Conservation (phyloP, 2,888 invertebrate species). For the Agrilus cyanescens region DNA sequence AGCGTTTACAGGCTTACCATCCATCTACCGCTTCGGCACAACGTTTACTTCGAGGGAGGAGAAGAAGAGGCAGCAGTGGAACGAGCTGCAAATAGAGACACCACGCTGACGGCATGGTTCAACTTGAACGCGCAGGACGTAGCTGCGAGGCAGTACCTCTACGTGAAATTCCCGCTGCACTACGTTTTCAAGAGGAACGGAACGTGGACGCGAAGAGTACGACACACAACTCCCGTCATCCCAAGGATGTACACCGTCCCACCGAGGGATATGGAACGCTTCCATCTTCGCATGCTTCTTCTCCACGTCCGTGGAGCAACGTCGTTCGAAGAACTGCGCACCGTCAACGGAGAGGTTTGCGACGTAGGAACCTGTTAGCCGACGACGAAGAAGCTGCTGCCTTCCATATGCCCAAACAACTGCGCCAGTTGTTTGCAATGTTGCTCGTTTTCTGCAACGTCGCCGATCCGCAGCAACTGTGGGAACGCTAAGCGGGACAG, state of each 20-base stretch:
- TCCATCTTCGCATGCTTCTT: constrained; percentile 17
- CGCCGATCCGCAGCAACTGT: neutral
- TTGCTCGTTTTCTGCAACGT: neutral
- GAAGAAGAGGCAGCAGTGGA: neutral
- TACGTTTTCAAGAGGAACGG: constrained; percentile 6
- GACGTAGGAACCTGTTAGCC: constrained; percentile 17
- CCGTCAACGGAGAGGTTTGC: constrained; percentile 19
- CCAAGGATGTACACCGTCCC: constrained; percentile 6
- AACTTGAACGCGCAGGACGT: constrained; percentile 14
- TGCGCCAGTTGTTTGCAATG: constrained; percentile 24
- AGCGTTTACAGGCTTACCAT: constrained; percentile 23
- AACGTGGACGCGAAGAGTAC: constrained; percentile 19
- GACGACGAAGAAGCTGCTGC: constrained; percentile 21
- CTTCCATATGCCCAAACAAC: constrained; percentile 17
- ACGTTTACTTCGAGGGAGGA: constrained; percentile 9
- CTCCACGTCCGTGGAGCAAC: constrained; percentile 15
- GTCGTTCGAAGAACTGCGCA: constrained; percentile 19
- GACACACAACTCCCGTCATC: constrained; percentile 5
- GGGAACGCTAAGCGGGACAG: no score
- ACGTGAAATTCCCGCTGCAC: constrained; percentile 18
- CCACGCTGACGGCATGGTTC: no score
- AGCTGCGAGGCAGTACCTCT: constrained; percentile 10
- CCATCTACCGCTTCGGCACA: constrained; percentile 22
- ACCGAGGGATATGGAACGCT: constrained; percentile 12
- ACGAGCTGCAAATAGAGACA: no score